Evolutionary conservation across 92 coral and sea anemone genomes (phyloP).

Genomic region (Muricea muricata): DNA sequence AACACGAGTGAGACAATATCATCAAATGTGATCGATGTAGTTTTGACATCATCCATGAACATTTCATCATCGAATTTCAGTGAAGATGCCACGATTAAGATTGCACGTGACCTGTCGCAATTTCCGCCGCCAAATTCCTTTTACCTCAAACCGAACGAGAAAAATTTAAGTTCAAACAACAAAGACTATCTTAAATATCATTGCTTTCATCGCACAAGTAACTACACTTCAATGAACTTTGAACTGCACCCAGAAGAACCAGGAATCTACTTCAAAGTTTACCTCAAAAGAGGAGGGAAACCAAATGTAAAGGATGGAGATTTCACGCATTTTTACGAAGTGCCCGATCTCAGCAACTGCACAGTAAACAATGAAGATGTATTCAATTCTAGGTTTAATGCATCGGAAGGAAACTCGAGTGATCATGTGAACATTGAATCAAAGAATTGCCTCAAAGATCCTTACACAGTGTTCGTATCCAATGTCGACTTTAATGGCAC

Average conservation of each 20-base stretch:
- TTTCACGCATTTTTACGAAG: not conserved
- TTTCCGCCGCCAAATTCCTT: slow-evolving; percentile 15
- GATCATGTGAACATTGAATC: slow-evolving; percentile 38
- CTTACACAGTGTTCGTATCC: slow-evolving; percentile 69
- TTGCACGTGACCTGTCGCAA: slow-evolving; percentile 73
- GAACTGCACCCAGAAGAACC: slow-evolving; percentile 11
- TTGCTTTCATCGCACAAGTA: slow-evolving; percentile 19
- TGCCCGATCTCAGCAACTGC: slow-evolving; percentile 80
- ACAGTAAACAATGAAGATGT: not conserved
- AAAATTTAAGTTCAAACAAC: slow-evolving; percentile 2
- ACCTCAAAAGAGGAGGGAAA: slow-evolving; percentile 4
- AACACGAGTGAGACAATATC: slow-evolving; percentile 72
- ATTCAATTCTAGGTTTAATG: not conserved
- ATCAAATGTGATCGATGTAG: slow-evolving; percentile 60
- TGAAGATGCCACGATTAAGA: slow-evolving; percentile 47
- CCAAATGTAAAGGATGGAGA: not conserved
- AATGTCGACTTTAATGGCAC: slow-evolving; percentile 58
- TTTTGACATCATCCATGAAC: slow-evolving; percentile 13
- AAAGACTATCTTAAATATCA: slow-evolving; percentile 67
- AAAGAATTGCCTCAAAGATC: slow-evolving; percentile 71
- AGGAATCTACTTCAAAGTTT: not conserved
- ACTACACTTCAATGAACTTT: not conserved
- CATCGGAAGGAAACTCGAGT: not conserved
- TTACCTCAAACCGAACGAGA: not conserved
- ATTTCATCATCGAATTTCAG: slow-evolving; percentile 59